phyloP scores from a whole-genome alignment of 2,113 vertebrate species.

The Paradoxurus hermaphroditus region DNA sequence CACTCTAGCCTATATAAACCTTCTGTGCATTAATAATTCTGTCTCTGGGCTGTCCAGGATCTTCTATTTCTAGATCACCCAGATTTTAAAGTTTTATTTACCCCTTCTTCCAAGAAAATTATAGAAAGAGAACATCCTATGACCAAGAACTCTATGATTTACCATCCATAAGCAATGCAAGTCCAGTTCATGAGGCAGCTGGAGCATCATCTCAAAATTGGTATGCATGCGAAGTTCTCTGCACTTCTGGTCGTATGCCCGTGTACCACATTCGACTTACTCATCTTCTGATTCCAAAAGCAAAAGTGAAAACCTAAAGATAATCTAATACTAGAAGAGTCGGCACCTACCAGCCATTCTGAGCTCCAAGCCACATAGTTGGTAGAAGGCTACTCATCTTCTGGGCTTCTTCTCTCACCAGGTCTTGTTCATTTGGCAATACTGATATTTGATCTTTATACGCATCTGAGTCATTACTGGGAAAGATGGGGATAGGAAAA shows the following conservation, averaged over 20 bases:
- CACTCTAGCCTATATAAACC: neutral
- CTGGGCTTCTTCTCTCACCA: conserved; percentile 96
- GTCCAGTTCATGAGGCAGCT: neutral
- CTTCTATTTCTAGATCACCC: neutral
- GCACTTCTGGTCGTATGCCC: neutral
- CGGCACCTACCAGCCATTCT: conserved; percentile 94
- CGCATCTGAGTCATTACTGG: conserved; percentile 88
- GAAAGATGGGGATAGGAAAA: neutral
- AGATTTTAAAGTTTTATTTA: conserved; percentile 21
- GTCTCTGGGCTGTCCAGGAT: neutral
- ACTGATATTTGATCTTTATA: conserved; percentile 90
- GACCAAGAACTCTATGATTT: neutral
- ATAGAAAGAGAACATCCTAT: conserved; percentile 15
- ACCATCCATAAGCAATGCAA: conserved; percentile 36
- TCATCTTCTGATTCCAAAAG: neutral
- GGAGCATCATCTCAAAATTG: neutral
- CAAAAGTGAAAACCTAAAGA: neutral
- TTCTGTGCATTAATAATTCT: neutral
- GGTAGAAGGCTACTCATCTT: conserved; percentile 98
- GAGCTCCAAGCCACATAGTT: conserved; percentile 98
- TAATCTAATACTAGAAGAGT: neutral
- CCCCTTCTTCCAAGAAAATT: conserved; percentile 32
- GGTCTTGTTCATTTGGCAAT: conserved; percentile 91
- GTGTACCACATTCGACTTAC: neutral
- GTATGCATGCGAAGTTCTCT: neutral